These are phyloP conservation scores for Thaumetopoea pityocampa DNA, from an alignment of 1,140 invertebrate species.

Conservation along the genomic window DNA sequence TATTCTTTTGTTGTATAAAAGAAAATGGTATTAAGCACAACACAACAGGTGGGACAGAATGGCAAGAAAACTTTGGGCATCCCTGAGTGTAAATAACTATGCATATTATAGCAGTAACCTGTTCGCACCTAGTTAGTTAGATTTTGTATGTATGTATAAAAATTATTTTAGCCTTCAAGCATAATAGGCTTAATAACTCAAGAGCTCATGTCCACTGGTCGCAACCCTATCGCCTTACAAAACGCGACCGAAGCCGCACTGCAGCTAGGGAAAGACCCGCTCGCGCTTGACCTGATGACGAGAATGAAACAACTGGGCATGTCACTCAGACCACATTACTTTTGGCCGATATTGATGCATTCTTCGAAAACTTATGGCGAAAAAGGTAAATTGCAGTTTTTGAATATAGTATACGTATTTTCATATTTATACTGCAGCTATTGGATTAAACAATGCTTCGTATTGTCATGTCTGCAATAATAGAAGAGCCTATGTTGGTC, in stretches of 20 bases:
- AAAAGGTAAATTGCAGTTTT: conserved; percentile 41
- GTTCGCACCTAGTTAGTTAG: not conserved
- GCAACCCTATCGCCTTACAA: conserved; percentile 52
- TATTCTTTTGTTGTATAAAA: too few relatives aligned
- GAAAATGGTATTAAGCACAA: too few relatives aligned
- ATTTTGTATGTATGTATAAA: conserved; percentile 9
- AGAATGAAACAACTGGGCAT: conserved; percentile 67
- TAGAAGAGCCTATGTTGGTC: too few relatives aligned
- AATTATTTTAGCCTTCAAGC: conserved; percentile 47
- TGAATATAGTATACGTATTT: not conserved
- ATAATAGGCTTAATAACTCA: conserved; percentile 51
- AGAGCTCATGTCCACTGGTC: conserved; percentile 52
- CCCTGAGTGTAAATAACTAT: too few relatives aligned
- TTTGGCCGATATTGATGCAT: conserved; percentile 75
- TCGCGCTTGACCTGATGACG: conserved; percentile 68
- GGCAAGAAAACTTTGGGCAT: too few relatives aligned
- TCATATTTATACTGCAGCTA: too few relatives aligned
- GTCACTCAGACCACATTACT: conserved; percentile 76
- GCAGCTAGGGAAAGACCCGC: conserved; percentile 43
- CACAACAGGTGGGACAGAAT: too few relatives aligned
- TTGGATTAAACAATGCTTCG: too few relatives aligned
- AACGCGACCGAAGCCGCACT: conserved; percentile 61
- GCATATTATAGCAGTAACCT: too few relatives aligned
- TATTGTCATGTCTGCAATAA: too few relatives aligned
- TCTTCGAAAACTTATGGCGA: conserved; percentile 58